Evolutionary conservation across 2,888 invertebrate species (phyloP), one percentile per base, ranked within the genome.

Genomic region (Lasioglossum marginatum): DNA sequence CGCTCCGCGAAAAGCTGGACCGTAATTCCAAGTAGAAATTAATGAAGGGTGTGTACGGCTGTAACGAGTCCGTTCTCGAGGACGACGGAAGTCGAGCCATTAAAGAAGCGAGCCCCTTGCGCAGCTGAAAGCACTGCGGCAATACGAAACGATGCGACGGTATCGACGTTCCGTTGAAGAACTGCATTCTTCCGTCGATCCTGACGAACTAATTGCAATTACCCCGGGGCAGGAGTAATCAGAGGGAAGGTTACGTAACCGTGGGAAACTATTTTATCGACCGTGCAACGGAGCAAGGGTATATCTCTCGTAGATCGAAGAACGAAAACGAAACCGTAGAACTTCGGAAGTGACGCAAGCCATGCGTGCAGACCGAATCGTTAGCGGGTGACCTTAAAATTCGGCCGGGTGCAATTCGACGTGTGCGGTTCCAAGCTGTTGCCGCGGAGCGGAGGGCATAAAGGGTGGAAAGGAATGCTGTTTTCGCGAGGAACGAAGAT

Each of bases 331-430:
- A 45, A 72, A 45, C 19, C 63, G 31, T 31, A 63, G 63, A 70
- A 71, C 34, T 73, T 37, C 5, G 27, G 27, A 75, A 74, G n/a
- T 80, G 80, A 68, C 80, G 70, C 75, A 74, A 79, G 70, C 34
- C 70, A 80, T 52, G 60, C 79, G 78, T 78, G 57, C 52, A 74
- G 34, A 40, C 43, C 34, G 48, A 73, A 74, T 77, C 52, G 71
- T 60, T 78, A 72, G n/a, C 68, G 45, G 63, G 37, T 73, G 68
- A 83, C 72, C 57, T 79, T 83, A 85, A 76, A 68, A 68, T 68
- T 34, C 66, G 34, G 66, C 34, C 66, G 66, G 31, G 66, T 23
- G 37, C n/a, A 10, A n/a, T 23, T 3, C 1, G 52, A 52, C 23
- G 19, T 8, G 34, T 66, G 19, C 66, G 8, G 66, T 34, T 66